Conservation (phyloP, 2,113 vertebrate species). For the Galemys pyrenaicus region DNA sequence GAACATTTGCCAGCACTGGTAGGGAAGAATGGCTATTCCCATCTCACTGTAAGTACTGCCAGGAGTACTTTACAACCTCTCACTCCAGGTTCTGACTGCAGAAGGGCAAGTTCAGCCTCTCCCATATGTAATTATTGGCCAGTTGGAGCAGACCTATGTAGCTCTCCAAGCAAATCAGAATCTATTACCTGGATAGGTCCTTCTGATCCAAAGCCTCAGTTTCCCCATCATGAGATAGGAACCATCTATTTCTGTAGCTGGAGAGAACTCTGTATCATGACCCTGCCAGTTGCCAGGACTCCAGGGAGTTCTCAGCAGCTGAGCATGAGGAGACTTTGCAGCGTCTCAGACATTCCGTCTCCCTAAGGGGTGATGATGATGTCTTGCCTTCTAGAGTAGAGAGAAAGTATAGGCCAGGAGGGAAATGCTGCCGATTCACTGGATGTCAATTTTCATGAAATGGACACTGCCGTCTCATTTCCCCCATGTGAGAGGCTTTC, state of each 20-base stretch:
- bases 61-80: background rate
- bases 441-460: background rate
- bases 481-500: background rate
- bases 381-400: background rate
- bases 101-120: background rate
- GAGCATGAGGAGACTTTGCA: background rate
- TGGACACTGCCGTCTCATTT: background rate
- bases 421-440: background rate
- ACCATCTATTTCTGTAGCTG: background rate
- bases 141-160: background rate
- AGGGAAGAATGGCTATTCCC: background rate
- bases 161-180: background rate
- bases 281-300: background rate
- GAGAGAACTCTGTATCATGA: background rate
- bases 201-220: background rate
- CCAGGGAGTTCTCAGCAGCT: background rate
- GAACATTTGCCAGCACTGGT: background rate
- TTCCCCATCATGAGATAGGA: background rate
- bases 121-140: background rate
- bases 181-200: background rate
- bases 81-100: background rate
- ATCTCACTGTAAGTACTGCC: background rate
- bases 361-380: background rate
- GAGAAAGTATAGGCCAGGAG: background rate
- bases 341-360: fast-evolving